Conservation (phyloP, 2,888 invertebrate species). For the Camponotus fellah region DNA sequence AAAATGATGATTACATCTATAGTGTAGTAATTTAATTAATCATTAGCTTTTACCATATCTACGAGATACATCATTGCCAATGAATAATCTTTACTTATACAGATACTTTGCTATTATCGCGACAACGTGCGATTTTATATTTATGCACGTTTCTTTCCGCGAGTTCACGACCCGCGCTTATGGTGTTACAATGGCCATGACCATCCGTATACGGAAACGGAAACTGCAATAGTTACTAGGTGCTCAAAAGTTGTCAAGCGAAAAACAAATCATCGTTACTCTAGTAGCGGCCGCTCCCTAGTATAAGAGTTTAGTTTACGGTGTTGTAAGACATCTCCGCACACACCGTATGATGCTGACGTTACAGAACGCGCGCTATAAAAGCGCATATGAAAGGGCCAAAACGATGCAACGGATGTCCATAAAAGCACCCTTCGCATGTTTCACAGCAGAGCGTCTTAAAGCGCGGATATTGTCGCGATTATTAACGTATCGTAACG, state of each 20-base stretch:
- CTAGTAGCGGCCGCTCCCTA: constrained; percentile 21
- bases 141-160: constrained; percentile 3
- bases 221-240: constrained; percentile 56
- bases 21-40: background rate
- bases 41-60: background rate
- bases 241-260: constrained; percentile 58
- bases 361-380: constrained; percentile 73
- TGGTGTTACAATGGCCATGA: constrained; percentile 1
- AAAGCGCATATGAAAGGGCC: constrained; percentile 64
- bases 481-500: constrained; percentile 44
- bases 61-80: background rate
- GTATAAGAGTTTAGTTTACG: constrained; percentile 72
- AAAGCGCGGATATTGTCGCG: constrained; percentile 36
- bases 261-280: constrained; percentile 60
- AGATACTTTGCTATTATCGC: background rate
- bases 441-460: background rate
- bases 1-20: constrained; percentile 9
- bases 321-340: constrained; percentile 70
- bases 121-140: constrained; percentile 21
- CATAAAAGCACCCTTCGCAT: constrained; percentile 67
- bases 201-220: constrained; percentile 7
- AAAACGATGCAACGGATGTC: constrained; percentile 68
- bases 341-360: constrained; percentile 67
- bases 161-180: constrained; percentile 9
- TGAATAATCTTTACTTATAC: constrained; percentile 7